Percentiles rank a stretch among this genome's conserved stretches.
Conservation (phyloP, 2,113 vertebrate species). For the Syngnathus typhle region DNA sequence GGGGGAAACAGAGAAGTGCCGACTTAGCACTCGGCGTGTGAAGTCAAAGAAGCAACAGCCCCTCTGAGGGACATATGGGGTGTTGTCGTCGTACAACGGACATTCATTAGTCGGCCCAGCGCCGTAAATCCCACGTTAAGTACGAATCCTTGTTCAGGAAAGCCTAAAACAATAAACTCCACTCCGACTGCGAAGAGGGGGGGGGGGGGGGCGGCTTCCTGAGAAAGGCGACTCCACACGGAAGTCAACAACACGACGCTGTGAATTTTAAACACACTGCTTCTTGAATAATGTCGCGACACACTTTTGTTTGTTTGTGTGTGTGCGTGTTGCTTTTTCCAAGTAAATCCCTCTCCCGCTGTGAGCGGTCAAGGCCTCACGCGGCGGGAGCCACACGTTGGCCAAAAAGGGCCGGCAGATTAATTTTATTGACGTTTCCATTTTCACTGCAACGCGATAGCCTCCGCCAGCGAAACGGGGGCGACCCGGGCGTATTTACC, state of each 20-base stretch:
- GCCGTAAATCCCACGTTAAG: slow-evolving; percentile 96
- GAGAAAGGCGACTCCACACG: slow-evolving; percentile 77
- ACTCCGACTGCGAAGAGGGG: slow-evolving; percentile 65
- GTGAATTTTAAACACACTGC: slow-evolving; percentile 56
- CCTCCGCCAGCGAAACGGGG: slow-evolving; percentile 64
- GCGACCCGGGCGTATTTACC: slow-evolving; percentile 93
- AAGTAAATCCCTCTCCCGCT: slow-evolving; percentile 64
- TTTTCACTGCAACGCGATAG: slow-evolving; percentile 98
- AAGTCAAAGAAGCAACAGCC: slow-evolving; percentile 85
- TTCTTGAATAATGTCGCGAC: slow-evolving; percentile 60
- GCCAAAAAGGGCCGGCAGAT: slow-evolving; percentile 93
- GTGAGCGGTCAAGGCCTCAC: slow-evolving; percentile 65
- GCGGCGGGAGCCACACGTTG: slow-evolving; percentile 71
- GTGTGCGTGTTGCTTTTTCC: slow-evolving; percentile 25
- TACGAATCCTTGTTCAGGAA: slow-evolving; percentile 96
- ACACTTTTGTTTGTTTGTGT: slow-evolving; percentile 30
- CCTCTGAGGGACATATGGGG: slow-evolving; percentile 83
- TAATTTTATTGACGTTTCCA: slow-evolving; percentile 99
- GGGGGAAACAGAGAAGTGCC: slow-evolving; percentile 87
- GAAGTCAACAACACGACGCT: slow-evolving; percentile 66
- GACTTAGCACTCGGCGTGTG: slow-evolving; percentile 85
- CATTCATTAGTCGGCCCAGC: slow-evolving; percentile 93
- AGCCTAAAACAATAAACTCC: slow-evolving; percentile 98
- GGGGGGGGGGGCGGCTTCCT: slow-evolving; percentile 67
- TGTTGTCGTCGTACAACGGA: slow-evolving; percentile 92